Base-by-base conservation (phyloP, 2,888 invertebrate species). In the Cantharis flavilabris region DNA sequence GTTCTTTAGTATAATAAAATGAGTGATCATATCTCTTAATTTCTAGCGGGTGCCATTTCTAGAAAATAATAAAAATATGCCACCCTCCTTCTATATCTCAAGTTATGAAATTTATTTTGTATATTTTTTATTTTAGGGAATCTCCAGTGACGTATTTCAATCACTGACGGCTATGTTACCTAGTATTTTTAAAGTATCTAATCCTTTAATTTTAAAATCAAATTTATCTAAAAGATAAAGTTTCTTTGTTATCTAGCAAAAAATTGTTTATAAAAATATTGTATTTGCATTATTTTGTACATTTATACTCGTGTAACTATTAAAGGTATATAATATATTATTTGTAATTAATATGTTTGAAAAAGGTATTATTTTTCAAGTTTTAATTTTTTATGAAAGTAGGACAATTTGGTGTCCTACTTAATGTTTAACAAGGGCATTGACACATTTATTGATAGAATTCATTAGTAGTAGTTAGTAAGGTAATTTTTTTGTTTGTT, bases 111-210 rank as follows among this genome's bases (percentile, higher is more conserved):
- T 10, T 10, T 10, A 30, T 30, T 10, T 30, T 30, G 30, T 30
- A 30, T 30, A 10, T 10, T 30, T 33, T 33, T 33, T 3, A 23
- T 89, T 88, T 70, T 84, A 93, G 90, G 94, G 94, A 64, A 93
- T 96, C 85, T 95, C 96, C 0, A 94, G 94, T 84, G 95, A 95
- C 84, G 92, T 96, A 49, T 97, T 97, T 87, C 91, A 92, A 62
- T 93, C 94, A 71, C 90, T 98, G 76, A 94, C 97, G 3, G 92
- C 94, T 73, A 96, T 98, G 94, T 91, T 98, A 83, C 97, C 98
- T 23, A 93, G 94, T 85, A 97, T 98, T 82, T 99, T 98, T 89
- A 92, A 98, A 80, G 93, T 97, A 63, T 96, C 98, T n/a, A 98
- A 97, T 90, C 97, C 98, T 3, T 92, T 98, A 84, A 93, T 96